Evolutionary conservation across 2,888 invertebrate species (phyloP), one percentile per base, ranked within the genome.

Genomic region (Drosophila putrida): DNA sequence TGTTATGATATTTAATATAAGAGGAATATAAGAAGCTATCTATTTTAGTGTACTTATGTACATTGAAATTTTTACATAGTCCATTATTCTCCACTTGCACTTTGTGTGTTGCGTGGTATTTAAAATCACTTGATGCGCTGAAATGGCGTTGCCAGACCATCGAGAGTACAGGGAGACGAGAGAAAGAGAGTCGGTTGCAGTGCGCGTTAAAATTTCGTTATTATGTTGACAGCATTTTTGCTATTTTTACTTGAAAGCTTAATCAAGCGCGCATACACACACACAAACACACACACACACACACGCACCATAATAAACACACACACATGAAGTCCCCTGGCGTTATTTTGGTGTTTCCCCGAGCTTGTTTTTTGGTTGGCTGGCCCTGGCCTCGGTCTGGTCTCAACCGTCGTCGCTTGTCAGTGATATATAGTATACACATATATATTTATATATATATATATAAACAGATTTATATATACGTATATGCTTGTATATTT

Each of bases 191-290:
- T 54, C 36, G 68, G 72, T 85, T 62, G 85, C 88, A 68, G 71
- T 41, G 75, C 83, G 85, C 89, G 85, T 85, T 85, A 85, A 85
- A 84, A 85, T 78, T 86, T 86, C 85, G 85, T 86, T 86, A 89
- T 86, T 86, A 86, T 86, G 85, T 89, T 89, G 85, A 86, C 85
- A 88, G 89, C 75, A 85, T 78, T 88, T 89, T 88, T 86, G 83
- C 88, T 88, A 82, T 89, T 89, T 89, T 86, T 88, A 88, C 83
- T 86, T 73, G 89, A 88, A 88, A 88, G 89, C 83, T 84, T 88
- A 84, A 88, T 84, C 89, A 84, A 83, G 87, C 82, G 75, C 72
- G 47, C 69, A 63, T 38, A 64, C 65, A 79, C 62, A 71, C 44
- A 49, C 47, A 50, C 44, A 60, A 49, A 49, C 61, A 47, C 53